Evolutionary conservation across 2,113 vertebrate species (phyloP), one percentile per base, ranked within the genome.

Genomic region (Otis tarda): DNA sequence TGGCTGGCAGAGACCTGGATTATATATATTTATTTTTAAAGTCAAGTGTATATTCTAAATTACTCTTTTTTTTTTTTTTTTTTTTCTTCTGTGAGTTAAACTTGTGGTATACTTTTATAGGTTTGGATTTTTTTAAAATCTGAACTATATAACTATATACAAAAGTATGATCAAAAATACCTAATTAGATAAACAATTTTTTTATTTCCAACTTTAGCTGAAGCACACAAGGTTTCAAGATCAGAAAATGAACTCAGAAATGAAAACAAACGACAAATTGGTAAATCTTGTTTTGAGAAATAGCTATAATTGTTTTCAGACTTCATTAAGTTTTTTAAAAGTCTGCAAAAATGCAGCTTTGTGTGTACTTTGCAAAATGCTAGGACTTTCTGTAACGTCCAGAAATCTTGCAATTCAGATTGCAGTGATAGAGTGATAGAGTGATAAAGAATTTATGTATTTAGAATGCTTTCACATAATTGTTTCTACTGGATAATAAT

Each of bases 201-300:
- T 97, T 81, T 97, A 96, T 98, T 95, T 96, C 91, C 85, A 93
- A 97, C 94, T 97, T 57, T 95, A 99, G 97, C 97, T 97, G 99
- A 99, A 95, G 97, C 98, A 91, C 98, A 98, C 82, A 99, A 98
- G 97, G 82, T 97, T 70, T 90, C 97, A 77, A 98, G 98, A 93
- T 98, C 98, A 84, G 99, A 99, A 96, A 96, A 96, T 90, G 99
- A 99, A 30, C 97, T 98, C 92, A 98, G 98, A 97, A 97, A 98
- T 95, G 99, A 99, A 95, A 99, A 96, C 97, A 99, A 97, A 97
- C 98, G 98, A 87, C 99, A 98, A 81, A 89, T 98, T 96, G 98
- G 99, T 99, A 97, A 97, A 98, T 97, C 71, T 73, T 83, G 41
- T 88, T 94, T 90, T 73, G 71, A 94, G 83, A 95, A 96, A 94